These are phyloP conservation scores for Acleris holmiana DNA, from an alignment of 2,888 invertebrate genomes.

Conservation along the genomic window DNA sequence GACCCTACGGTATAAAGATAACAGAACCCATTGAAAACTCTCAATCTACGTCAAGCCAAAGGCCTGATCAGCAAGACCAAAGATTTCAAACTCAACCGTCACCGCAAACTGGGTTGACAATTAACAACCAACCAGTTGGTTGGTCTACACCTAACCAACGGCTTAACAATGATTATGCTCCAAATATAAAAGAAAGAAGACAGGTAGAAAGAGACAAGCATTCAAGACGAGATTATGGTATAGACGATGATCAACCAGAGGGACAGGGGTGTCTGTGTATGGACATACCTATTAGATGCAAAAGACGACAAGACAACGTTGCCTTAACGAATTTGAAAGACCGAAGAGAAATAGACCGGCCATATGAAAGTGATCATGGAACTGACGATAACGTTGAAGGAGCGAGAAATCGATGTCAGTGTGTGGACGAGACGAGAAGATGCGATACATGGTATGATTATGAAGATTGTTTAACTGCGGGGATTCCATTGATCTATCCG, in stretches of 20 bases:
- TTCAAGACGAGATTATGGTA: constrained; percentile 39
- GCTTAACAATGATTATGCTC: constrained; percentile 24
- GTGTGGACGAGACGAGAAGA: constrained; percentile 45
- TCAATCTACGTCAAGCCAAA: neutral
- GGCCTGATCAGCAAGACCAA: neutral
- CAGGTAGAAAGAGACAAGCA: constrained; percentile 38
- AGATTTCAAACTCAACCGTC: constrained; percentile 10
- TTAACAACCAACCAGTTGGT: constrained; percentile 40
- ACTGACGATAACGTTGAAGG: constrained; percentile 45
- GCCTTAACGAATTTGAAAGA: too few species aligned
- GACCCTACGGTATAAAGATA: neutral
- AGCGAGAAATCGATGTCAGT: constrained; percentile 43
- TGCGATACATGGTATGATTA: neutral
- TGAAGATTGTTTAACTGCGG: constrained; percentile 5
- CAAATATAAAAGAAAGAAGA: constrained; percentile 39
- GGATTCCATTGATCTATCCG: constrained; percentile 8
- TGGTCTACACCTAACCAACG: constrained; percentile 46
- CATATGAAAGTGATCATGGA: neutral
- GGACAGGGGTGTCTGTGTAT: too few species aligned
- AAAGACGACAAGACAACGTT: too few species aligned
- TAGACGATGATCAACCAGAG: constrained; percentile 35
- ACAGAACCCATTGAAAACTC: neutral
- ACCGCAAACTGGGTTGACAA: neutral
- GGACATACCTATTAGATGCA: too few species aligned
- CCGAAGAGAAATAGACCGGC: too few species aligned